Percentiles rank a stretch among this genome's conserved stretches.
Conservation (phyloP, 1,140 invertebrate genomes). For the Pogonognathellus flavescens region DNA sequence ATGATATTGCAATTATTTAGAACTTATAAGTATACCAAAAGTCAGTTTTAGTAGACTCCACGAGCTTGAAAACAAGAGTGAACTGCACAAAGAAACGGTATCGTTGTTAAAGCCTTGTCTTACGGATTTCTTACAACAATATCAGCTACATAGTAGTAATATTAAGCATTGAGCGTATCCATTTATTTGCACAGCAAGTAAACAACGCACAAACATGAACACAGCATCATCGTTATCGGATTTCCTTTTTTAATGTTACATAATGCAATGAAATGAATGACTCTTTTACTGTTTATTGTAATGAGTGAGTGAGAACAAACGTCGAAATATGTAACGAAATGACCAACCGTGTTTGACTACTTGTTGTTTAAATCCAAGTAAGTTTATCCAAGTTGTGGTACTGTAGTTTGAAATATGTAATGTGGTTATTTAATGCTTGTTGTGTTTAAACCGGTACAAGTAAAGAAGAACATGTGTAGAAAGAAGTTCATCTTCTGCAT, state of each 20-base stretch:
- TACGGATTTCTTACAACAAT: background rate
- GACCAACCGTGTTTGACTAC: background rate
- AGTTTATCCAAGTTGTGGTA: background rate
- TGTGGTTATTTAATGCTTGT: background rate
- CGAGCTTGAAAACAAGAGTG: conserved; percentile 41
- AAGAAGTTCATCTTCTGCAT: background rate
- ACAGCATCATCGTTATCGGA: conserved; percentile 18
- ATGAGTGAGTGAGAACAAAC: conserved; percentile 14
- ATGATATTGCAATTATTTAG: no score
- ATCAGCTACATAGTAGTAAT: background rate
- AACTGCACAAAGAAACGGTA: conserved; percentile 37
- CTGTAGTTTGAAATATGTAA: background rate
- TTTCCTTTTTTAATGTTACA: conserved; percentile 4
- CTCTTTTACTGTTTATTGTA: conserved; percentile 15
- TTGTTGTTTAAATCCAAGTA: background rate
- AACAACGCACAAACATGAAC: background rate
- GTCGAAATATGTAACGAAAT: conserved; percentile 15
- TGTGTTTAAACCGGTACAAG: conserved; percentile 4
- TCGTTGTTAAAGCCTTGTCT: background rate
- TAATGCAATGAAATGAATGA: conserved; percentile 19
- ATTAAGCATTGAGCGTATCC: background rate
- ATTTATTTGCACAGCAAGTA: background rate
- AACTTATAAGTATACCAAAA: background rate
- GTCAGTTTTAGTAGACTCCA: background rate
- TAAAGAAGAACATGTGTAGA: background rate